Percentiles rank a stretch among this genome's conserved stretches.
Conservation (phyloP, 1,140 invertebrate species). For the Trialeurodes vaporariorum region DNA sequence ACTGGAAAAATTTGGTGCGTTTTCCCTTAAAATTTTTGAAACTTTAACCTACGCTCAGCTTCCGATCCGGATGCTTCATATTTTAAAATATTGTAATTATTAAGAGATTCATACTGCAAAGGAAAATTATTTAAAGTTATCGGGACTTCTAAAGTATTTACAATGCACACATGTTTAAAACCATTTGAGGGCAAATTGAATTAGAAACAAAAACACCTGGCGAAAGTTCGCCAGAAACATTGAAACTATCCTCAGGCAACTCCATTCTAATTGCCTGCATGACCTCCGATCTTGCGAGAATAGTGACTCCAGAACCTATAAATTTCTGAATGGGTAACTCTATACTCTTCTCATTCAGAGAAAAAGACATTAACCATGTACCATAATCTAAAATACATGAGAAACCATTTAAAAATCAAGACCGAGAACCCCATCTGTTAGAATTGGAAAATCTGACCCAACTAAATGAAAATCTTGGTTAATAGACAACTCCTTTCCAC, state of each 20-base stretch:
- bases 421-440: neutral
- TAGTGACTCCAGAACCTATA: too few relatives aligned
- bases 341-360: too few relatives aligned
- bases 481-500: too few relatives aligned
- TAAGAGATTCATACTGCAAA: neutral
- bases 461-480: too few relatives aligned
- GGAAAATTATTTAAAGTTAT: neutral
- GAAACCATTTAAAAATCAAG: neutral
- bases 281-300: neutral
- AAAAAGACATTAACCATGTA: neutral
- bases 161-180: neutral
- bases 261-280: neutral
- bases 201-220: neutral
- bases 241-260: neutral
- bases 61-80: too few relatives aligned
- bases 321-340: too few relatives aligned
- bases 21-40: neutral
- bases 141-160: neutral
- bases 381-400: neutral
- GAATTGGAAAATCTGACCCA: neutral
- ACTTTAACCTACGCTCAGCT: neutral
- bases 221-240: neutral
- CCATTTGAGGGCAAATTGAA: neutral
- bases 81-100: neutral
- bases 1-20: too few relatives aligned